Evolutionary conservation across 1,140 invertebrate species (phyloP), one percentile per base, ranked within the genome.

Genomic region (Apis florea): DNA sequence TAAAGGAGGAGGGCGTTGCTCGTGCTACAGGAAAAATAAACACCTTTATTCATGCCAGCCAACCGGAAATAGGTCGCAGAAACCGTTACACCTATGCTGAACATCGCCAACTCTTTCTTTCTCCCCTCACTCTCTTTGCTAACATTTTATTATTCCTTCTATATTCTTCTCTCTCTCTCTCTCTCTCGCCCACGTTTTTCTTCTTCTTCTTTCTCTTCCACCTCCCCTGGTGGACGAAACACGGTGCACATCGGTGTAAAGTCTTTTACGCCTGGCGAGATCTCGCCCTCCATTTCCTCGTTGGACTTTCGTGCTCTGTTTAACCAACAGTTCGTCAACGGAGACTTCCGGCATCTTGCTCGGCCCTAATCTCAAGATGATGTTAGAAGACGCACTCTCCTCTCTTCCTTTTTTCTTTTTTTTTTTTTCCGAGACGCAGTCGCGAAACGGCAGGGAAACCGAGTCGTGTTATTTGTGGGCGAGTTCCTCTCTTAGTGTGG

Each of bases 51-150:
- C 86, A 54, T 72, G 76, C 66, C 82, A 80, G 80, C 77, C 80
- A 70, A 67, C 79, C 79, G 82, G 85, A 89, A 89, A 89, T 87
- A 80, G 88, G 88, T 89, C 85, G 85, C 81, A 77, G 87, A 89
- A 85, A 89, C 68, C 87, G 82, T 86, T 83, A 87, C 79, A 89
- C 77, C 77, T 51, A 69, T 64, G 63, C 51, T n/a, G 70, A 66
- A 67, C 63, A 26, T n/a, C 26, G 64, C 66, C 53, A 63, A 69
- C 26, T 47, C 56, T 51, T 40, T 51, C 19, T 40, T n/a, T 17
- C 15, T 67, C 21, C 26, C 56, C n/a, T n/a, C 58, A n/a, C 64
- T 67, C 21, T 49, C 56, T 40, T n/a, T 68, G 40, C 64, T 24
- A 63, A n/a, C 77, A 63, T 79, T 72, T 47, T 59, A 47, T n/a